Evolutionary conservation across 2,888 invertebrate genomes (phyloP).

Genomic region (Hololepta plana): DNA sequence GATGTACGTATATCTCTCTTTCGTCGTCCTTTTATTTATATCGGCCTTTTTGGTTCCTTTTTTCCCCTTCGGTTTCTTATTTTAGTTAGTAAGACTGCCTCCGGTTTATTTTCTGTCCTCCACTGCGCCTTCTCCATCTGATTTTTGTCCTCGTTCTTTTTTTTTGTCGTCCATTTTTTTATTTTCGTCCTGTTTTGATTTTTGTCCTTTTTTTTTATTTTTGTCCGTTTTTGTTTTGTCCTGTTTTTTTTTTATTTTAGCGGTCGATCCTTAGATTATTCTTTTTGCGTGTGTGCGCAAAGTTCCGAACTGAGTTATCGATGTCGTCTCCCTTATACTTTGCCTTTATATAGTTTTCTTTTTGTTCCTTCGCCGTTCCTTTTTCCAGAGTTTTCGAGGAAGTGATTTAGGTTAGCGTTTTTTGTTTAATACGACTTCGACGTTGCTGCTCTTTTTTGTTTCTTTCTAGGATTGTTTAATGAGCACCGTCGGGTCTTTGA

Average conservation of each 20-base stretch:
- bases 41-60: constrained; percentile 10
- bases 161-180: background rate
- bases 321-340: too few species aligned
- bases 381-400: constrained; percentile 18
- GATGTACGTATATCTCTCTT: too few species aligned
- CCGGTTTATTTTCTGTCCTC: background rate
- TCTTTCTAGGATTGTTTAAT: constrained; percentile 20
- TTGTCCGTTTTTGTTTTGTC: background rate
- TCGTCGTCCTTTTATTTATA: constrained; percentile 26
- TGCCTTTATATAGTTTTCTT: too few species aligned
- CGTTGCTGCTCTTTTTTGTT: constrained; percentile 11
- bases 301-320: constrained; percentile 20
- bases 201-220: constrained; percentile 1
- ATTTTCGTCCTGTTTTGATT: background rate
- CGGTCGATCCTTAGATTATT: background rate
- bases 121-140: background rate
- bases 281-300: too few species aligned
- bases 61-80: background rate
- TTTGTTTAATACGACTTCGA: too few species aligned
- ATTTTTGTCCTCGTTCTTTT: constrained; percentile 1
- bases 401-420: constrained; percentile 22
- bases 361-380: too few species aligned
- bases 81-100: background rate
- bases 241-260: background rate
- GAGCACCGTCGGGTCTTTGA: too few species aligned